Base-by-base conservation (phyloP, 2,888 invertebrate genomes). In the Conchocele bisecta region DNA sequence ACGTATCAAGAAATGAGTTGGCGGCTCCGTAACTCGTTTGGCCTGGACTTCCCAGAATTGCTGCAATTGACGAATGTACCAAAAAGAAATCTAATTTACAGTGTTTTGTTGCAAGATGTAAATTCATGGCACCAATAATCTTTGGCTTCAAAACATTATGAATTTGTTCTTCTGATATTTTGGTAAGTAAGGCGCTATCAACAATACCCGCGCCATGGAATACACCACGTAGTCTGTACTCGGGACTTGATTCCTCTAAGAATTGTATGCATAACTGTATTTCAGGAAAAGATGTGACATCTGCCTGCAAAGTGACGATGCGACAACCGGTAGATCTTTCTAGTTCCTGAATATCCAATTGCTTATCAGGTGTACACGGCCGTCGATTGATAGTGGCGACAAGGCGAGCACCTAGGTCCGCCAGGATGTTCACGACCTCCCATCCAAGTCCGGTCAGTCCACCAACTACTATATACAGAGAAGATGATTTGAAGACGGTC, bases 381-480 rank as follows among this genome's bases (percentile, higher is more conserved):
- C 82, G 65, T 46, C 87, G 69, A 28, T 81, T 81, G 6, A 87
- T n/a, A 20, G 76, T 74, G n/a, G 69, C 77, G 2, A 86, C 57
- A 20, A 59, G 33, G 0, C 82, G 79, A 29, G 84, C 87, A 3
- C 83, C 81, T 15, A 58, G 56, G 50, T 67, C 59, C 2, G 79
- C 79, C 33, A 86, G 61, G 24, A 75, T 66, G 11, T 71, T 61
- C 1, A 84, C 69, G 29, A 81, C 58, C n/a, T 81, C 79, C 85
- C 85, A 85, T 4, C 87, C 87, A 2, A 87, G 68, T 3, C 86
- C 86, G 5, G 82, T 84, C 11, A 83, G 68, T 2, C 86, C 85
- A 13, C 86, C 86, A 7, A 85, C 78, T 15, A 84, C 75, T 11
- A 86, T 48, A 48, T 87, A 87, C 4, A 51, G 28, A 1, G 69